Evolutionary conservation across 2,113 vertebrate species (phyloP), one percentile per base, ranked within the genome.

Genomic region (Hippocampus barbouri): DNA sequence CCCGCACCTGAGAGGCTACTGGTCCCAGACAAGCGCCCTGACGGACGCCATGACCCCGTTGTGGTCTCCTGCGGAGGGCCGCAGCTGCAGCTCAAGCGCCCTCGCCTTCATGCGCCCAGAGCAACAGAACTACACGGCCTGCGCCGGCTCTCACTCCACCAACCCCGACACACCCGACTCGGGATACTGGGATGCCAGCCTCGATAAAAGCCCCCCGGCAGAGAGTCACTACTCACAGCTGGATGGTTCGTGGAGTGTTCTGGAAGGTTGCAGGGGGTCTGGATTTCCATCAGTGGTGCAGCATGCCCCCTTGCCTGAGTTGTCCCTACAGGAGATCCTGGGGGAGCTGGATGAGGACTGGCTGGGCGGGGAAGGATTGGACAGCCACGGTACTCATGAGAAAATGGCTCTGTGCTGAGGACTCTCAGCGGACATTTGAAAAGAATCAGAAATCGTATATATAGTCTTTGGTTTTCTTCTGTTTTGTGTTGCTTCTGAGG

Each of bases 301-400:
- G 57, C 77, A 77, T 0, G 59, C 68, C 8, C 79, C 85, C 1
- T 75, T 92, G 69, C 91, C 91, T 1, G 87, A 87, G 70, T 80
- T 91, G 60, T 90, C 90, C 61, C 72, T 93, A 61, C 87, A 91
- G 54, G 91, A 93, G 60, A 88, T 93, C 23, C 74, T 92, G 69
- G 80, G 76, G 4, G 91, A 88, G 73, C 70, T 92, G 72, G 65
- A 89, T 3, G 88, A 90, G 59, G 87, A 83, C n/a, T 91, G 89
- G 84, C 65, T 88, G 73, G 86, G 79, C 34, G 81, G 81, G 59
- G 79, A 80, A 3, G 70, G 66, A n/a, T 70, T 71, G 25, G 76
- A 75, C 5, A 54, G n/a, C 53, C 71, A 73, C 18, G 14, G 7
- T 0, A 1, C 66, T 51, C 74, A 64, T 12, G 73, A 81, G 0